A percentile compares a stretch with the other conserved stretches of the same genome.
Conservation (phyloP, 1,140 invertebrate genomes). For the Meloidogyne floridensis region DNA sequence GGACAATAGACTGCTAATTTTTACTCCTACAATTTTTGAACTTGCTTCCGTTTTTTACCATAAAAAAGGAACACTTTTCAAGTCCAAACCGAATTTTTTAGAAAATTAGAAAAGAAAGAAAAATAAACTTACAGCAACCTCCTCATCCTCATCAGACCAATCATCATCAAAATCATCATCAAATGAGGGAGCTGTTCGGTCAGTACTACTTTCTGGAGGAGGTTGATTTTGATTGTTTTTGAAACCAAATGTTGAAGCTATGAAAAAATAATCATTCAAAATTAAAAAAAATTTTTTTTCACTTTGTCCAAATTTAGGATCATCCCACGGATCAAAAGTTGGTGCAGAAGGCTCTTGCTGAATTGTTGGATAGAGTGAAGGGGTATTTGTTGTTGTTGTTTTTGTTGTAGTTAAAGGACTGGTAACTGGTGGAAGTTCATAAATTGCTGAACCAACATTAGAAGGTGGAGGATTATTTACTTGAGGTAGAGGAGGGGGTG, state of each 20-base stretch:
- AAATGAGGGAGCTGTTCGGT: slow-evolving; percentile 16
- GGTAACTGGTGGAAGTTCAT: slow-evolving; percentile 27
- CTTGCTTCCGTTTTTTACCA: background rate
- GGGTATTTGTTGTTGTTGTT: background rate
- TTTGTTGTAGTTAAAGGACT: background rate
- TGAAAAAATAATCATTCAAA: background rate
- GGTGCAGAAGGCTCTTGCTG: background rate
- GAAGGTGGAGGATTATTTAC: slow-evolving; percentile 4
- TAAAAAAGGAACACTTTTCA: background rate
- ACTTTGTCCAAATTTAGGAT: slow-evolving; percentile 1
- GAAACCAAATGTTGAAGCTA: background rate
- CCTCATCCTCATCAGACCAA: slow-evolving; percentile 64
- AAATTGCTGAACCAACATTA: slow-evolving; percentile 24
- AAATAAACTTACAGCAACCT: slow-evolving; percentile 45
- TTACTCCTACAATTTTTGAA: background rate
- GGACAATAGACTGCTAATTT: too few relatives aligned
- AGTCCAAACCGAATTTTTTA: background rate
- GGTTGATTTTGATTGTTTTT: slow-evolving; percentile 14
- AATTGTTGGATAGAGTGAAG: background rate
- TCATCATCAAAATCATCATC: slow-evolving; percentile 65
- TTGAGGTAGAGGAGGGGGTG: slow-evolving; percentile 43
- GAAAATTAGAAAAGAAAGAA: slow-evolving; percentile 1
- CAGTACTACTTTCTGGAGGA: background rate
- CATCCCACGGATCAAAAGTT: slow-evolving; percentile 33
- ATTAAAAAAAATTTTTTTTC: too few relatives aligned